Evolutionary conservation across 2,888 invertebrate genomes (phyloP).

Genomic region (Eremobia ochroleuca): DNA sequence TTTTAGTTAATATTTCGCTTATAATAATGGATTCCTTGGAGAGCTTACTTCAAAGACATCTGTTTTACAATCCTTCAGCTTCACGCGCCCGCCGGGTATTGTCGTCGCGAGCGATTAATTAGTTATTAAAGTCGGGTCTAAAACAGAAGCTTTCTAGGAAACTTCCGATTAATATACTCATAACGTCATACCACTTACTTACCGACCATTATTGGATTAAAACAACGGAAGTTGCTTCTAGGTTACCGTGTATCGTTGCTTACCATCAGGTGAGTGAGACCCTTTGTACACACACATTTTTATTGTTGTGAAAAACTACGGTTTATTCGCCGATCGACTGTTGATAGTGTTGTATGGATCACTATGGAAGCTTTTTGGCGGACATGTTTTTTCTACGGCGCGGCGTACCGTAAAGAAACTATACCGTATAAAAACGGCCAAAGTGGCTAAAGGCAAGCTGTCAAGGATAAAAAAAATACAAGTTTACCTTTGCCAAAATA

Average conservation of each 20-base stretch:
- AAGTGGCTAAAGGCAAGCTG: not conserved
- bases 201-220: not conserved
- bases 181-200: not conserved
- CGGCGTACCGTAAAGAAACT: too few relatives aligned
- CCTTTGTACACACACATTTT: not conserved
- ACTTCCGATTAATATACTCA: slow-evolving; percentile 9
- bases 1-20: slow-evolving; percentile 25
- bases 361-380: not conserved
- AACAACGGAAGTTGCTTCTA: not conserved
- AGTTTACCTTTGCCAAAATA: not conserved
- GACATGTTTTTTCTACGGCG: too few relatives aligned
- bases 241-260: not conserved
- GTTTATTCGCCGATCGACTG: not conserved
- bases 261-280: too few relatives aligned
- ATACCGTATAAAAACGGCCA: too few relatives aligned
- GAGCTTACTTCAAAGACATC: slow-evolving; percentile 32
- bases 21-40: slow-evolving; percentile 22
- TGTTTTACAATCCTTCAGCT: slow-evolving; percentile 19
- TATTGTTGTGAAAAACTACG: too few relatives aligned
- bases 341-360: too few relatives aligned
- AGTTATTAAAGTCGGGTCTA: slow-evolving; percentile 6
- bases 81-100: slow-evolving; percentile 8
- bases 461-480: not conserved
- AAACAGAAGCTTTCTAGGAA: slow-evolving; percentile 8
- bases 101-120: slow-evolving; percentile 27